Conservation (phyloP, 2,113 vertebrate genomes). For the Epinephelus fuscoguttatus region DNA sequence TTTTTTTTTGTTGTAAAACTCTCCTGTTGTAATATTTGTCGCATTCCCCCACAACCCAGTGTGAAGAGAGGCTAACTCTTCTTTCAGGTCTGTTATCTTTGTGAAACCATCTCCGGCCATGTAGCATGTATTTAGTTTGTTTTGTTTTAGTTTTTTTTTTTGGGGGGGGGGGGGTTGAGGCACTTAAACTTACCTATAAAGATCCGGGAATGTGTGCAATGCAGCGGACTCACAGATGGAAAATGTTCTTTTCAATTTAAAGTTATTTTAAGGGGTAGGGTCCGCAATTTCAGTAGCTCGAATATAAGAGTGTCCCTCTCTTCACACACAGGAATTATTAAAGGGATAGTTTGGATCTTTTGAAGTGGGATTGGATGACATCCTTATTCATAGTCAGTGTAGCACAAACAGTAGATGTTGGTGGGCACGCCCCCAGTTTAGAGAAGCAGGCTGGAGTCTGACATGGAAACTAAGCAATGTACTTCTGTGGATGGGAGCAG, state of each 20-base stretch:
- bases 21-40: slow-evolving; percentile 23
- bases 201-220: slow-evolving; percentile 77
- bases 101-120: slow-evolving; percentile 43
- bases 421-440: no score
- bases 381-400: no score
- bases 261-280: slow-evolving; percentile 27
- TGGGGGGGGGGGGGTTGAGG: background rate
- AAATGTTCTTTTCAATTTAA: slow-evolving; percentile 27
- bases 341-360: no score
- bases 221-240: slow-evolving; percentile 37
- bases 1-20: slow-evolving; percentile 16
- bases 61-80: slow-evolving; percentile 67
- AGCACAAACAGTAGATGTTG: no score
- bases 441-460: no score
- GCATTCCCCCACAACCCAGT: background rate
- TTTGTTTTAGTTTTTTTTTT: slow-evolving; percentile 5
- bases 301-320: slow-evolving; percentile 61
- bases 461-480: no score
- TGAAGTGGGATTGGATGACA: no score
- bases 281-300: slow-evolving; percentile 13
- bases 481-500: no score
- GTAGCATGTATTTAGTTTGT: slow-evolving; percentile 61
- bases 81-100: slow-evolving; percentile 34
- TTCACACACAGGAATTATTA: slow-evolving; percentile 42
- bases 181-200: slow-evolving; percentile 62